Evolutionary conservation across 2,113 vertebrate species (phyloP).

Genomic region (Smithornis capensis): DNA sequence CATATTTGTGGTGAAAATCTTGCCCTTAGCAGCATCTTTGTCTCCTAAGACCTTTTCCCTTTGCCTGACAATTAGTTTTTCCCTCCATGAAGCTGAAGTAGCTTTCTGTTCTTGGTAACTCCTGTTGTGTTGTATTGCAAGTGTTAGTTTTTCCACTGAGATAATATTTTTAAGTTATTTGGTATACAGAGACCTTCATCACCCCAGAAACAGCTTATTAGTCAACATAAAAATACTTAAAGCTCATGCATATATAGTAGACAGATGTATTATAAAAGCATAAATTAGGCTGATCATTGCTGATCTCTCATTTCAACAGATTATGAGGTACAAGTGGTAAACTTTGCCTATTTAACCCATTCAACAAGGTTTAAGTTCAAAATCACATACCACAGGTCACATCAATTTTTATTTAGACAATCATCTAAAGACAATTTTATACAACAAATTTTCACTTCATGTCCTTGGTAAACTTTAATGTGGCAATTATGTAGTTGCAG

Average conservation of each 20-base stretch:
- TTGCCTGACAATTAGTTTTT: not conserved
- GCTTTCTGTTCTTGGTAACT: not conserved
- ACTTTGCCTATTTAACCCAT: not conserved
- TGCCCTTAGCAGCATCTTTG: not conserved
- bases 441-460: not conserved
- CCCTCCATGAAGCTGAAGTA: not conserved
- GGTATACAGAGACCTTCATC: not conserved
- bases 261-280: not conserved
- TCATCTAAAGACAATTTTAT: not conserved
- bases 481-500: accelerated
- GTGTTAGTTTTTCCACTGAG: not conserved
- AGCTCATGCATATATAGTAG: not conserved
- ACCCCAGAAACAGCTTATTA: not conserved
- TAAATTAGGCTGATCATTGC: not conserved
- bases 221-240: not conserved
- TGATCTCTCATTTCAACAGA: not conserved
- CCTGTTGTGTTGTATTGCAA: not conserved
- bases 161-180: not conserved
- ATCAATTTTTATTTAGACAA: not conserved
- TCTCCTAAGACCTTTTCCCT: not conserved
- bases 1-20: not conserved
- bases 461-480: not conserved
- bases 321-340: not conserved
- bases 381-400: not conserved
- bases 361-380: not conserved